These are phyloP conservation scores for Charaxes varanes DNA, from an alignment of 1,140 invertebrate species.

Conservation along the genomic window DNA sequence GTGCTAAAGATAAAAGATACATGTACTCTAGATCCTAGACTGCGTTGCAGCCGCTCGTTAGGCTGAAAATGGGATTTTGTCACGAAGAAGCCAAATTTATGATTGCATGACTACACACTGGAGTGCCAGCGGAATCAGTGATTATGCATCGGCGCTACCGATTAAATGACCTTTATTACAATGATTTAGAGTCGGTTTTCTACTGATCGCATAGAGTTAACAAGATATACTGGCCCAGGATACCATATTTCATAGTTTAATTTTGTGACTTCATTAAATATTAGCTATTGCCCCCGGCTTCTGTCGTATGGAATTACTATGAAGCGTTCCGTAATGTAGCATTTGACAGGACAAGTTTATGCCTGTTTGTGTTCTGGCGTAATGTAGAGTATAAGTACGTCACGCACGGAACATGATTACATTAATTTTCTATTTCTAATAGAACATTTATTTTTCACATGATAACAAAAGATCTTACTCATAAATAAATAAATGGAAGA, in stretches of 20 bases:
- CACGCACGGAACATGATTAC: no score
- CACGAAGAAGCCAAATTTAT: slow-evolving; percentile 50
- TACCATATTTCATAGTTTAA: slow-evolving; percentile 10
- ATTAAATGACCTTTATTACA: slow-evolving; percentile 3
- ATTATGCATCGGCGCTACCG: slow-evolving; percentile 10
- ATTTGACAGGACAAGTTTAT: no score
- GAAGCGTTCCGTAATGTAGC: no score
- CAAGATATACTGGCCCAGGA: slow-evolving; percentile 6
- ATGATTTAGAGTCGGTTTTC: slow-evolving; percentile 6
- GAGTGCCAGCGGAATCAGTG: slow-evolving; percentile 14
- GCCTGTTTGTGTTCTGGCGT: no score
- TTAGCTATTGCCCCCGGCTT: slow-evolving; percentile 6
- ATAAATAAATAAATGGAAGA: no score
- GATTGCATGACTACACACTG: slow-evolving; percentile 30
- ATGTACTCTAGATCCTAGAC: slow-evolving; percentile 24
- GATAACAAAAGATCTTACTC: no score
- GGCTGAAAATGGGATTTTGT: slow-evolving; percentile 39
- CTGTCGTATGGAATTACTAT: no score
- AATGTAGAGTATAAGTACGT: no score
- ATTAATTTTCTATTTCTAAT: no score
- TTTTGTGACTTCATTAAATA: slow-evolving; percentile 19
- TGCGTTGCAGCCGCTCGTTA: slow-evolving; percentile 35
- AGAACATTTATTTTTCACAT: no score
- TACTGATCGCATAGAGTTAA: not conserved
- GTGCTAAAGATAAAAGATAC: slow-evolving; percentile 31